Evolutionary conservation across 1,140 invertebrate genomes (phyloP).

Genomic region (Drosophila truncata): DNA sequence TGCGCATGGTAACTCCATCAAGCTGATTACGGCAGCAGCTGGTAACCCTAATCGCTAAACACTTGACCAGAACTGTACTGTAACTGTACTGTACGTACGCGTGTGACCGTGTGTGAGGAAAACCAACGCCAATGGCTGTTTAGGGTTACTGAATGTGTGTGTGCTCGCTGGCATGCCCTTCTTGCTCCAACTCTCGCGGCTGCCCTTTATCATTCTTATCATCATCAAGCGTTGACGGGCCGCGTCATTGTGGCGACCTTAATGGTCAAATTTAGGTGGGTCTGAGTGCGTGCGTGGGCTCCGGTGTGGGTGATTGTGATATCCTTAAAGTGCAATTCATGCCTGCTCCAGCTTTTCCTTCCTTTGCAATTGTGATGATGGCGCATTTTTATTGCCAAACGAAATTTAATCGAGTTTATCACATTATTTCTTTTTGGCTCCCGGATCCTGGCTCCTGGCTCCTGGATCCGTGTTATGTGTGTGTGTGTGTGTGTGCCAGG

Average conservation of each 20-base stretch:
- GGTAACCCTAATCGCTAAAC: background rate
- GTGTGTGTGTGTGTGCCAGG: conserved; percentile 22
- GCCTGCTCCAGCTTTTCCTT: conserved; percentile 36
- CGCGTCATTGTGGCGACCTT: conserved; percentile 74
- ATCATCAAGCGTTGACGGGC: conserved; percentile 76
- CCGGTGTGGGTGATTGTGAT: conserved; percentile 30
- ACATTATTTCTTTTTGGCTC: conserved; percentile 53
- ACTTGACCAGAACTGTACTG: background rate
- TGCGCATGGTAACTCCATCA: too few relatives aligned
- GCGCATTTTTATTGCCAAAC: conserved; percentile 74
- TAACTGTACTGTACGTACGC: background rate
- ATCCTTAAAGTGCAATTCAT: conserved; percentile 83
- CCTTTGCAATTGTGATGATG: conserved; percentile 73
- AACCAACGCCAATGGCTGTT: conserved; percentile 53
- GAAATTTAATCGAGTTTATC: conserved; percentile 81
- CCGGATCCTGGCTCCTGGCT: background rate
- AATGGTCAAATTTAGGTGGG: conserved; percentile 72
- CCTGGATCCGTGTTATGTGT: conserved; percentile 1
- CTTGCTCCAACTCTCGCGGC: conserved; percentile 8
- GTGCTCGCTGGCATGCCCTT: background rate
- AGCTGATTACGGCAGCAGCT: background rate
- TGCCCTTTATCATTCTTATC: conserved; percentile 46
- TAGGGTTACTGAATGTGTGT: conserved; percentile 21
- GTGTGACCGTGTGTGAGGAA: background rate
- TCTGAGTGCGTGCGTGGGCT: conserved; percentile 22